Evolutionary conservation across 2,797 vertebrate species (phyloP), one percentile per base, ranked within the genome.

Genomic region (Epinephelus awoara): DNA sequence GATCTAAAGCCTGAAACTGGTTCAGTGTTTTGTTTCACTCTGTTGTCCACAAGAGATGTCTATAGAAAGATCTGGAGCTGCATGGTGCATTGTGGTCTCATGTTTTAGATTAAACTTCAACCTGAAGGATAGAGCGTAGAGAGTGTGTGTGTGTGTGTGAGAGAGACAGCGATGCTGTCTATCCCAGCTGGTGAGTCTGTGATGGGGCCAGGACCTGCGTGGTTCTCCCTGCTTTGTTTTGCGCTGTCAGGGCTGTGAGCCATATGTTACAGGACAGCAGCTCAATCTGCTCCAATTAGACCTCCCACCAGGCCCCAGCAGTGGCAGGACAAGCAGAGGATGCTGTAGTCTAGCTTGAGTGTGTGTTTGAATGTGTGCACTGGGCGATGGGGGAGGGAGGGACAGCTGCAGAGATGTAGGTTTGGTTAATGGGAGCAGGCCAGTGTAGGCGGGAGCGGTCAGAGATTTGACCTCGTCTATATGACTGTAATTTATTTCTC

Each of bases 261-360:
- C 93, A 94, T 93, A 93, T 95, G 95, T 80, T 91, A 78, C 78
- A 80, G 86, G 88, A 93, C 93, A 91, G 91, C 84, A 80, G 78
- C 84, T 85, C 74, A 77, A 82, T 90, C 84, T 92, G 88, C 80
- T 91, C 84, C 88, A 91, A 91, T 94, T 90, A 94, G 90, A 83
- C 80, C 84, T 86, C 82, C 74, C 78, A 80, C 80, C 72, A 75
- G 85, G 87, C 58, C 61, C 38, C 79, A 64, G 79, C 74, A 42
- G 86, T 21, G 64, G 72, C 75, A 68, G 77, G 82, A 75, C 70
- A 46, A 23, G 72, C 66, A 67, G 75, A 44, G 5, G 25, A 72
- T 21, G 52, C 72, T 50, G 52, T 55, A 17, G 67, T 34, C 67
- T 10, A 51, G 72, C 14, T 18, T 44, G 6, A 10, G 54, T 47